Percentiles rank a stretch among this genome's conserved stretches.
phyloP scores from a whole-genome alignment of 2,797 vertebrate species.

The Typhlichthys eigenmanni region DNA sequence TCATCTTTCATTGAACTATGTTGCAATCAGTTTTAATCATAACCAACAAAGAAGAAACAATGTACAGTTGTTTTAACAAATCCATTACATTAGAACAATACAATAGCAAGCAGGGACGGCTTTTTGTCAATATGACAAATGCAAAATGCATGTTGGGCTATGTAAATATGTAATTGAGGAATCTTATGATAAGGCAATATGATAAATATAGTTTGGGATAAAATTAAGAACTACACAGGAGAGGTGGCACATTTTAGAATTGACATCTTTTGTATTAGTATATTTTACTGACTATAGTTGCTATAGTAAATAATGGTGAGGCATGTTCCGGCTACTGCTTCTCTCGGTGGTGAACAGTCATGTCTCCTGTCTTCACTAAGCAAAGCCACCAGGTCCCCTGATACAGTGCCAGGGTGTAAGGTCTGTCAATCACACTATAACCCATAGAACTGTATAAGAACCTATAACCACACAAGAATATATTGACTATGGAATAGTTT shows the following conservation, averaged over 20 bases:
- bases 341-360: slow-evolving; percentile 31
- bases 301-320: too few relatives aligned
- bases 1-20: slow-evolving; percentile 12
- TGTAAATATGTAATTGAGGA: slow-evolving; percentile 2
- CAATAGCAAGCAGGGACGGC: slow-evolving; percentile 7
- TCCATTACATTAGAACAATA: background rate
- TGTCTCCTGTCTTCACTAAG: slow-evolving; percentile 43
- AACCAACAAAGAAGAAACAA: slow-evolving; percentile 33
- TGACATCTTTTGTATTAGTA: background rate
- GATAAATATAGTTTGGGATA: background rate
- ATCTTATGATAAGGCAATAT: background rate
- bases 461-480: slow-evolving; percentile 43
- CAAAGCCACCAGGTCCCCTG: slow-evolving; percentile 51
- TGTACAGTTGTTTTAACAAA: background rate
- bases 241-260: background rate
- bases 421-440: slow-evolving; percentile 43
- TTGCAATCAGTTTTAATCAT: slow-evolving; percentile 14
- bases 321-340: slow-evolving; percentile 56
- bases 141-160: slow-evolving; percentile 1
- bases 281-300: too few relatives aligned
- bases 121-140: slow-evolving; percentile 8
- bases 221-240: background rate
- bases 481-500: slow-evolving; percentile 52
- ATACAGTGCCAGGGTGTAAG: slow-evolving; percentile 51
- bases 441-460: slow-evolving; percentile 36